These are phyloP conservation scores for Phymastichus coffea DNA, from an alignment of 1,140 invertebrate species.

Conservation along the genomic window DNA sequence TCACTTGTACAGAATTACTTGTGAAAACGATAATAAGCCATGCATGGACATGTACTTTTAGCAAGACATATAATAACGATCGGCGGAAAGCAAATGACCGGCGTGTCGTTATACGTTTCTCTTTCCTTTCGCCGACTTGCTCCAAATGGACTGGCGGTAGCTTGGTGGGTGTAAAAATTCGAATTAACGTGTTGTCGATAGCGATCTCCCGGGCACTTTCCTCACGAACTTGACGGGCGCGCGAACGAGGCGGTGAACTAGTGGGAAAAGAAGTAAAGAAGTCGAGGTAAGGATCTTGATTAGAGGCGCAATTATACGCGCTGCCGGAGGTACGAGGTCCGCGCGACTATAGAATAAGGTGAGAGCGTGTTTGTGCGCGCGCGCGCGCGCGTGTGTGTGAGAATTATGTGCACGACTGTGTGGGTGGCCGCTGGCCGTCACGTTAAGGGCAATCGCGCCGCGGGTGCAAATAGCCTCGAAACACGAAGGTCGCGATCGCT, in stretches of 20 bases:
- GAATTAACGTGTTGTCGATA: constrained; percentile 4
- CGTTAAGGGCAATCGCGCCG: constrained; percentile 4
- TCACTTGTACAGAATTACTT: neutral
- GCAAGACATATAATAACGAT: too few relatives aligned
- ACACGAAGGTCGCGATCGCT: constrained; percentile 15
- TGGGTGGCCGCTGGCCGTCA: neutral
- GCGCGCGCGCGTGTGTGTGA: too few relatives aligned
- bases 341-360: too few relatives aligned
- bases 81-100: too few relatives aligned
- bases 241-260: neutral
- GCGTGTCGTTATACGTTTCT: too few relatives aligned
- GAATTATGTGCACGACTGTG: too few relatives aligned
- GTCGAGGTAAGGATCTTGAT: constrained; percentile 4
- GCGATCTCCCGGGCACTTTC: constrained; percentile 6
- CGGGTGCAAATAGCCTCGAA: constrained; percentile 8
- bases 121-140: too few relatives aligned
- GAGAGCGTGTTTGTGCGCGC: too few relatives aligned
- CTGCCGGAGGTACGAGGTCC: neutral
- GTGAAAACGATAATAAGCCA: neutral
- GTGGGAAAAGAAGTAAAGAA: too few relatives aligned
- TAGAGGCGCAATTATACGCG: neutral
- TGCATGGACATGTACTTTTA: too few relatives aligned
- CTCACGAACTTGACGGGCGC: too few relatives aligned
- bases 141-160: too few relatives aligned
- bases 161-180: constrained; percentile 6